phyloP scores from a whole-genome alignment of 2,113 vertebrate species.

The Xiphophorus hellerii region DNA sequence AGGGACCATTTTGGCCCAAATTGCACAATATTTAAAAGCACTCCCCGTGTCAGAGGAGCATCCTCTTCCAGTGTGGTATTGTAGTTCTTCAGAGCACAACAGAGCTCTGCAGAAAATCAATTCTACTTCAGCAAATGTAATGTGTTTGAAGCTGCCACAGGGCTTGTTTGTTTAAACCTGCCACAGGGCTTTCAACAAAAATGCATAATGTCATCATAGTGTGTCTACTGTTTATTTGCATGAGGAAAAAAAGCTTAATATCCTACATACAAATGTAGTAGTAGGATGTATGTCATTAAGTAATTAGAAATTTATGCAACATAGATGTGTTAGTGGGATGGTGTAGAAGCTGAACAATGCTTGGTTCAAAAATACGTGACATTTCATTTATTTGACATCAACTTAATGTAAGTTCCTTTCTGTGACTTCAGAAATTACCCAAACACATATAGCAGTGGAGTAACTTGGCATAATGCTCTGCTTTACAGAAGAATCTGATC shows the following conservation, averaged over 20 bases:
- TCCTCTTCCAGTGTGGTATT: slow-evolving; percentile 16
- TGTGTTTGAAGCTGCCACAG: slow-evolving; percentile 49
- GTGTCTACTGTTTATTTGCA: slow-evolving; percentile 24
- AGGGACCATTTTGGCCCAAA: background rate
- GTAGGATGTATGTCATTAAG: background rate
- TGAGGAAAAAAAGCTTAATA: slow-evolving; percentile 3
- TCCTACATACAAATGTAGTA: background rate
- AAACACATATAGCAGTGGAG: background rate
- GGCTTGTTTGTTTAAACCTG: slow-evolving; percentile 38
- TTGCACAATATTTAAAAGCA: slow-evolving; percentile 19
- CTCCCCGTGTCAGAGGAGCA: slow-evolving; percentile 14
- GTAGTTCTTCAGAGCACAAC: slow-evolving; percentile 30
- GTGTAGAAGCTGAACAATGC: background rate
- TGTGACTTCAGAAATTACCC: background rate
- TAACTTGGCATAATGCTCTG: background rate
- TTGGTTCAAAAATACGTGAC: background rate
- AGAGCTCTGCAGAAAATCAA: slow-evolving; percentile 58
- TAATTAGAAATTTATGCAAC: background rate
- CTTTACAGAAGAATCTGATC: background rate
- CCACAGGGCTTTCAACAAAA: slow-evolving; percentile 22
- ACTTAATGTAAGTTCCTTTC: background rate
- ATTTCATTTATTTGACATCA: background rate
- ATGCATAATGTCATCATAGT: slow-evolving; percentile 36
- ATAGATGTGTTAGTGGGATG: background rate
- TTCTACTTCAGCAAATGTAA: slow-evolving; percentile 55